These are phyloP conservation scores for Drosophila leonis DNA, from an alignment of 2,888 invertebrate genomes.

Conservation along the genomic window DNA sequence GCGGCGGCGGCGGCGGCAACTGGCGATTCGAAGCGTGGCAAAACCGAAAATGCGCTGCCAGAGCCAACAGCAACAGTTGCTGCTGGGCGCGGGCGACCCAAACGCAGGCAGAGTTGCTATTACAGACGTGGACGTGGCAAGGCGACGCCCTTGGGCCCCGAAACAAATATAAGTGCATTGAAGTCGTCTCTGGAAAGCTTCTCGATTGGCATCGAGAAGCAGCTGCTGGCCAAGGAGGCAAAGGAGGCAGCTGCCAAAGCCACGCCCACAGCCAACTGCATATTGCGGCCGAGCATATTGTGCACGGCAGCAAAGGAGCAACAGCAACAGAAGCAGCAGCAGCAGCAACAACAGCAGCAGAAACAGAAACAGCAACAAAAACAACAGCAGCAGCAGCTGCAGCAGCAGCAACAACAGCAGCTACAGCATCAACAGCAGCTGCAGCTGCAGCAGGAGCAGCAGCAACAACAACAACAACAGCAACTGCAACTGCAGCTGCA, in stretches of 20 bases:
- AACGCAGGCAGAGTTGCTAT: slow-evolving; percentile 66
- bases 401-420: slow-evolving; percentile 20
- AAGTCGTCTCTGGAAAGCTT: slow-evolving; percentile 84
- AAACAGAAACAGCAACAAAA: slow-evolving; percentile 43
- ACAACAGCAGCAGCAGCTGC: slow-evolving; percentile 9
- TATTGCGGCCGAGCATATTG: slow-evolving; percentile 58
- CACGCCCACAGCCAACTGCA: slow-evolving; percentile 37
- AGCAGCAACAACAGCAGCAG: not conserved
- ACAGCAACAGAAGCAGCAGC: slow-evolving; percentile 21
- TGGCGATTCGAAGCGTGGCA: slow-evolving; percentile 34
- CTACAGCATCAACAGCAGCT: slow-evolving; percentile 33
- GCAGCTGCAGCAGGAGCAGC: slow-evolving; percentile 11
- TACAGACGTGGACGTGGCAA: slow-evolving; percentile 78
- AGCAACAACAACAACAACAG: slow-evolving; percentile 3
- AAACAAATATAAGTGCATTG: slow-evolving; percentile 83
- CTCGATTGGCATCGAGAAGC: slow-evolving; percentile 83
- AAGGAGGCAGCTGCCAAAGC: slow-evolving; percentile 36
- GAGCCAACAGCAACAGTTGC: slow-evolving; percentile 12
- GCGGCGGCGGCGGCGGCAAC: not conserved
- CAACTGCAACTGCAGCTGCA: slow-evolving; percentile 30
- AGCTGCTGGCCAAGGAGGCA: slow-evolving; percentile 71
- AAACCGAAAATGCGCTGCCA: slow-evolving; percentile 12
- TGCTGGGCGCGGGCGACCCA: slow-evolving; percentile 50
- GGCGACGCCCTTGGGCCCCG: slow-evolving; percentile 64
- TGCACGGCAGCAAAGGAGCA: slow-evolving; percentile 70